A percentile compares a stretch with the other conserved stretches of the same genome.
Evolutionary conservation across 2,113 vertebrate species (phyloP).

Genomic region (Meriones unguiculatus): DNA sequence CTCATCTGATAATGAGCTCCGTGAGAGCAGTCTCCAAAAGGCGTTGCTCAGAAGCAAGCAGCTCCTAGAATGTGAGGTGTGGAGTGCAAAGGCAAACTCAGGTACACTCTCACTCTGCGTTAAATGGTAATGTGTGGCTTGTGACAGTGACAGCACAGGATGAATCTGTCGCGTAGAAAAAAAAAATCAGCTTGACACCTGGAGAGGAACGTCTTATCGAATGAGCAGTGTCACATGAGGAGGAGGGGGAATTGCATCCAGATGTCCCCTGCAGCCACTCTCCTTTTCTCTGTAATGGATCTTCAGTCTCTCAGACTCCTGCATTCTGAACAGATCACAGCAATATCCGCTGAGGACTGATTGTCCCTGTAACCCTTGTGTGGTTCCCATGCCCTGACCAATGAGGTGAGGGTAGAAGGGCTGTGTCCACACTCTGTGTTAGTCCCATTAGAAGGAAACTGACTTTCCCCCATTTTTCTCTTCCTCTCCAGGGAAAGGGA

Average conservation of each 20-base stretch:
- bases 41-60: constrained; percentile 9
- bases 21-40: background rate
- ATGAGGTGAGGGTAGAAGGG: background rate
- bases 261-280: background rate
- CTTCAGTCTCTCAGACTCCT: background rate
- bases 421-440: background rate
- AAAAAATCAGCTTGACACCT: background rate
- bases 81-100: background rate
- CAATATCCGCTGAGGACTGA: background rate
- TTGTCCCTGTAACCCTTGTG: background rate
- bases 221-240: background rate
- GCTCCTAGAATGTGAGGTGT: background rate
- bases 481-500: background rate
- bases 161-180: background rate
- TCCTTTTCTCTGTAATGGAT: background rate
- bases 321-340: background rate
- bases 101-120: background rate
- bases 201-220: background rate
- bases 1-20: background rate
- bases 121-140: background rate
- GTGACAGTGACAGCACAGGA: background rate
- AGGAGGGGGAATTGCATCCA: background rate
- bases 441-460: background rate
- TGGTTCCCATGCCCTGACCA: background rate
- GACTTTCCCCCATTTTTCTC: background rate